phyloP scores from a whole-genome alignment of 2,888 invertebrate genomes.

The Iphiclides podalirius region DNA sequence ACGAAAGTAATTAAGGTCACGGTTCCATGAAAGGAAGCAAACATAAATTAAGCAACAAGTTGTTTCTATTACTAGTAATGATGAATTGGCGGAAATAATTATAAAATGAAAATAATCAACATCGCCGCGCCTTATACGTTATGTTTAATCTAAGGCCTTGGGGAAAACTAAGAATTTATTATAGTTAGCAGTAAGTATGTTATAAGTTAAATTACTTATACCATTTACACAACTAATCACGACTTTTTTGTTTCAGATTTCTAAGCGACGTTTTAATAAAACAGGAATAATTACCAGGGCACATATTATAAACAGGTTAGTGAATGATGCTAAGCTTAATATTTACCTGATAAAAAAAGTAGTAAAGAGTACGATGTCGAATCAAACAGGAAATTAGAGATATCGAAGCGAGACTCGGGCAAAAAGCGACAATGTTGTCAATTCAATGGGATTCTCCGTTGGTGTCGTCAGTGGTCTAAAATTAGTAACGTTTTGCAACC shows the following conservation, averaged over 20 bases:
- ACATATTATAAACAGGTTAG: conserved; percentile 31
- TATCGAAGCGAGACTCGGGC: conserved; percentile 28
- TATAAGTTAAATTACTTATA: neutral
- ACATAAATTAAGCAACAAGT: conserved; percentile 26
- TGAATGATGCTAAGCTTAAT: neutral
- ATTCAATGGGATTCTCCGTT: conserved; percentile 59
- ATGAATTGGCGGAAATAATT: neutral
- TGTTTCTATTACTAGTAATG: conserved; percentile 6
- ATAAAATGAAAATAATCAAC: neutral
- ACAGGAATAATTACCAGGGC: conserved; percentile 43
- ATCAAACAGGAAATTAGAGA: conserved; percentile 25
- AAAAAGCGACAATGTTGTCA: conserved; percentile 43
- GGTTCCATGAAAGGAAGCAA: conserved; percentile 32
- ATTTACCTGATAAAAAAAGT: no score
- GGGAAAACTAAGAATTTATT: neutral
- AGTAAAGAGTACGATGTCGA: conserved; percentile 18
- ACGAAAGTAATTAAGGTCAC: conserved; percentile 40
- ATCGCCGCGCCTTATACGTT: neutral
- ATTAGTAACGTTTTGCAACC: conserved; percentile 55
- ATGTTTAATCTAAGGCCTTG: neutral
- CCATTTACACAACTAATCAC: conserved; percentile 21
- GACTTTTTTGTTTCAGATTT: conserved; percentile 44
- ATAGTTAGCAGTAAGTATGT: neutral
- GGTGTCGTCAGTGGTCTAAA: conserved; percentile 63
- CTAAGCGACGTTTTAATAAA: conserved; percentile 26